Percentiles rank a stretch among this genome's conserved stretches.
Evolutionary conservation across 2,888 invertebrate species (phyloP).

Genomic region (Malacosoma neustria): DNA sequence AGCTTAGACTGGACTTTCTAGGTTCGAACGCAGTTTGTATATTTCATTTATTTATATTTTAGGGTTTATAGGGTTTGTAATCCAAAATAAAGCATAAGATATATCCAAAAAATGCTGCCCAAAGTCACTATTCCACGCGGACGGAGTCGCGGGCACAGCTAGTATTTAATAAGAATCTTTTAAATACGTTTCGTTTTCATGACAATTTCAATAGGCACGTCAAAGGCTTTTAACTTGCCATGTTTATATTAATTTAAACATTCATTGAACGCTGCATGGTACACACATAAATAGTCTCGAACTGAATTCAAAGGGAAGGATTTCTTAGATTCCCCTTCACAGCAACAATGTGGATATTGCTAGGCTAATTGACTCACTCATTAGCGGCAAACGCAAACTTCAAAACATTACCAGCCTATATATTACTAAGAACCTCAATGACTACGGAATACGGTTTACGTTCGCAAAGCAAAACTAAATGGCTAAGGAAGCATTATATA

Average conservation of each 20-base stretch:
- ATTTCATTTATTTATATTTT: too few relatives aligned
- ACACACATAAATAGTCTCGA: conserved; percentile 3
- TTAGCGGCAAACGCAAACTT: conserved; percentile 33
- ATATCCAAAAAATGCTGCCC: too few relatives aligned
- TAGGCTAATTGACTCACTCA: conserved; percentile 51
- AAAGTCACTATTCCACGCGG: too few relatives aligned
- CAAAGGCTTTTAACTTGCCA: too few relatives aligned
- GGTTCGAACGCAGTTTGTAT: too few relatives aligned
- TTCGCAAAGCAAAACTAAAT: neutral
- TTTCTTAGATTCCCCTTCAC: neutral
- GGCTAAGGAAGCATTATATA: neutral
- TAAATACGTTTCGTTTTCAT: too few relatives aligned
- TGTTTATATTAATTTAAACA: conserved; percentile 1
- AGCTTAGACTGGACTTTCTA: too few relatives aligned
- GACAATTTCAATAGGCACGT: too few relatives aligned
- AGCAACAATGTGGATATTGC: neutral
- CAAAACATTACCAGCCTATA: neutral
- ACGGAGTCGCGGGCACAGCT: too few relatives aligned
- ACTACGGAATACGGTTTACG: neutral
- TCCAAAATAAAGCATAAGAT: too few relatives aligned
- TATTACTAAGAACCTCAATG: neutral
- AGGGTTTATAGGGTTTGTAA: too few relatives aligned
- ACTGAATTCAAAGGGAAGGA: neutral
- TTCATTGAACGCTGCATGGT: conserved; percentile 15
- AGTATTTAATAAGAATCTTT: too few relatives aligned